These are phyloP conservation scores for Stramonita haemastoma DNA, from an alignment of 2,888 invertebrate species.

Conservation along the genomic window DNA sequence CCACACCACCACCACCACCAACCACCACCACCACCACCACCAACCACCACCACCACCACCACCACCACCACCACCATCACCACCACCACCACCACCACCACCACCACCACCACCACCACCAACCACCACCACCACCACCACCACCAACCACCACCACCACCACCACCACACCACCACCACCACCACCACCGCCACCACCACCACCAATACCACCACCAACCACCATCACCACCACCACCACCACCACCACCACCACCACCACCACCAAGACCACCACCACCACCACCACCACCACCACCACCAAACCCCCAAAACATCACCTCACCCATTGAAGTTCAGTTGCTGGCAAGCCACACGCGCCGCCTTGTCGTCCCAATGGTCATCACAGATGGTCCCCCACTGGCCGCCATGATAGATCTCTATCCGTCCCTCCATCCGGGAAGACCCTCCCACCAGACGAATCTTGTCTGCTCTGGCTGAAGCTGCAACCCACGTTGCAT, in stretches of 20 bases:
- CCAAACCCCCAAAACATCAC: background rate
- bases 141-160: too few species aligned
- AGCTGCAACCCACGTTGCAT: too few species aligned
- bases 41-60: too few species aligned
- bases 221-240: background rate
- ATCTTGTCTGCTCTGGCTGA: conserved; percentile 46
- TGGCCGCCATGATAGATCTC: conserved; percentile 57
- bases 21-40: too few species aligned
- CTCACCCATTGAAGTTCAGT: conserved; percentile 12
- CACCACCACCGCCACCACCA: too few species aligned
- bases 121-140: too few species aligned
- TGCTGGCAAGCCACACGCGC: conserved; percentile 29
- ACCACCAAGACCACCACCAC: background rate
- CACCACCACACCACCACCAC: too few species aligned
- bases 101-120: too few species aligned
- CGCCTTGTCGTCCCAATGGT: conserved; percentile 55
- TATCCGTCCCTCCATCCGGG: conserved; percentile 58
- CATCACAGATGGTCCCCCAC: conserved; percentile 67
- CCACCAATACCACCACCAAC: too few species aligned
- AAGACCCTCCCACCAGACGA: conserved; percentile 57
- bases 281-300: background rate
- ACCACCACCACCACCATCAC: too few species aligned
- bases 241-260: background rate
- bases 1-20: too few species aligned
- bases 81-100: too few species aligned